Percentiles rank a stretch among this genome's conserved stretches.
phyloP scores from a whole-genome alignment of 2,797 vertebrate genomes.

The Syngnathus rostellatus region DNA sequence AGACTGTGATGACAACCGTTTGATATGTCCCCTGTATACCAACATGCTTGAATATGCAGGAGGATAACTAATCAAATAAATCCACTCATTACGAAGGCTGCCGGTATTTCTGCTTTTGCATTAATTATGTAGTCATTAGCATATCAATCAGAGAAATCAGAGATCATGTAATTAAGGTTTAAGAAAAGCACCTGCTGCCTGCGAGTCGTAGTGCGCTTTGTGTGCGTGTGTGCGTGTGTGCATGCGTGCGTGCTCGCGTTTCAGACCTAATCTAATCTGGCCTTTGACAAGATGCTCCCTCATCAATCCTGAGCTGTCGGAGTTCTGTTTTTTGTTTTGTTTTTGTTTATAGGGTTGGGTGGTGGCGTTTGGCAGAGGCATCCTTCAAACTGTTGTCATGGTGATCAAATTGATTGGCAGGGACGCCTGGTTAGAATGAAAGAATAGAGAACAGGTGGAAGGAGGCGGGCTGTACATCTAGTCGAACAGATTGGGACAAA shows the following conservation, averaged over 20 bases:
- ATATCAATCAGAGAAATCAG: constrained; percentile 80
- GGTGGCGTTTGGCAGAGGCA: constrained; percentile 25
- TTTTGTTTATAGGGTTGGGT: constrained; percentile 54
- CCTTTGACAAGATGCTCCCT: constrained; percentile 60
- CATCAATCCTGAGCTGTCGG: constrained; percentile 67
- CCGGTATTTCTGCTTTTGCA: constrained; percentile 75
- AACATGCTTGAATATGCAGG: constrained; percentile 65
- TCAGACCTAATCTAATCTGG: constrained; percentile 63
- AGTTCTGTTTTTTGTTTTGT: constrained; percentile 51
- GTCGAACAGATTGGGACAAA: constrained; percentile 63
- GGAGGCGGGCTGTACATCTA: constrained; percentile 54
- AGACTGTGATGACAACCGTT: constrained; percentile 38
- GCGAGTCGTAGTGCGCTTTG: constrained; percentile 29
- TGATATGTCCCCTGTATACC: constrained; percentile 34
- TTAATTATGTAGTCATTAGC: constrained; percentile 79
- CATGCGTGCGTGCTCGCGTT: constrained; percentile 26
- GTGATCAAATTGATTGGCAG: constrained; percentile 66
- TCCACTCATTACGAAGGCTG: constrained; percentile 71
- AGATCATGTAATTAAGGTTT: constrained; percentile 81
- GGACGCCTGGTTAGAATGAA: constrained; percentile 57
- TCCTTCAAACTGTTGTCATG: constrained; percentile 54
- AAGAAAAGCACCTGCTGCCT: constrained; percentile 78
- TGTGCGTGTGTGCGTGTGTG: constrained; percentile 31
- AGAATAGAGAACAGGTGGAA: constrained; percentile 62
- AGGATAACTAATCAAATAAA: constrained; percentile 75